Percentiles rank a stretch among this genome's conserved stretches.
Conservation (phyloP, 2,888 invertebrate species). For the Aleiodes alternator region DNA sequence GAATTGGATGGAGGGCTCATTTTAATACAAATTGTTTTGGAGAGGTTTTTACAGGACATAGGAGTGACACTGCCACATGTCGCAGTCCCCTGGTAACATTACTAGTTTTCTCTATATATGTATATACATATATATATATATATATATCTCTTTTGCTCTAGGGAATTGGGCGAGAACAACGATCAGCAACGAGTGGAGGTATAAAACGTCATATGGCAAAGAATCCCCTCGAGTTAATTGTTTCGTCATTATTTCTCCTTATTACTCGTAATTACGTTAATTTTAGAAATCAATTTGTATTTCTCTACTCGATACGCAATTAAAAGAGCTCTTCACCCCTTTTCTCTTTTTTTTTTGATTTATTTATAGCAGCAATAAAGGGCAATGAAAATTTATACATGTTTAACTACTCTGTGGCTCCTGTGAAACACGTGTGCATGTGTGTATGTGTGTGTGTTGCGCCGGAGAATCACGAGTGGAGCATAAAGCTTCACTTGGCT, state of each 20-base stretch:
- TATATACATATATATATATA: too few relatives aligned
- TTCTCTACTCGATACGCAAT: neutral
- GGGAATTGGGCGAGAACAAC: neutral
- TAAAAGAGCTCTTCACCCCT: neutral
- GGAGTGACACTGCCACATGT: conserved; percentile 61
- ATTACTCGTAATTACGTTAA: conserved; percentile 26
- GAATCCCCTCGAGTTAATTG: neutral
- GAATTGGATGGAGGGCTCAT: conserved; percentile 59
- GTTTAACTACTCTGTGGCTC: too few relatives aligned
- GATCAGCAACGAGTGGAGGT: too few relatives aligned
- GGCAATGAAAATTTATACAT: too few relatives aligned
- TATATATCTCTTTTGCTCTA: conserved; percentile 56
- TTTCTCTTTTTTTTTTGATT: too few relatives aligned
- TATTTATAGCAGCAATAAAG: too few relatives aligned
- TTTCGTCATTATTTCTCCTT: conserved; percentile 24
- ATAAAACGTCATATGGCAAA: conserved; percentile 67
- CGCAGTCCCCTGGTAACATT: conserved; percentile 62
- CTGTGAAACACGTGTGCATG: too few relatives aligned
- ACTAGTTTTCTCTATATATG: conserved; percentile 53
- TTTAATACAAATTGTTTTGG: conserved; percentile 73
- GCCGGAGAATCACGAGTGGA: conserved; percentile 43
- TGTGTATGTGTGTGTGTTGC: too few relatives aligned
- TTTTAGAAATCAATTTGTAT: neutral
- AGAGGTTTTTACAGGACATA: conserved; percentile 40
- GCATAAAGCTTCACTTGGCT: conserved; percentile 57